Percentiles rank a stretch among this genome's conserved stretches.
These are phyloP conservation scores for Habrosyne pyritoides DNA, from an alignment of 2,888 invertebrate species.

Conservation along the genomic window DNA sequence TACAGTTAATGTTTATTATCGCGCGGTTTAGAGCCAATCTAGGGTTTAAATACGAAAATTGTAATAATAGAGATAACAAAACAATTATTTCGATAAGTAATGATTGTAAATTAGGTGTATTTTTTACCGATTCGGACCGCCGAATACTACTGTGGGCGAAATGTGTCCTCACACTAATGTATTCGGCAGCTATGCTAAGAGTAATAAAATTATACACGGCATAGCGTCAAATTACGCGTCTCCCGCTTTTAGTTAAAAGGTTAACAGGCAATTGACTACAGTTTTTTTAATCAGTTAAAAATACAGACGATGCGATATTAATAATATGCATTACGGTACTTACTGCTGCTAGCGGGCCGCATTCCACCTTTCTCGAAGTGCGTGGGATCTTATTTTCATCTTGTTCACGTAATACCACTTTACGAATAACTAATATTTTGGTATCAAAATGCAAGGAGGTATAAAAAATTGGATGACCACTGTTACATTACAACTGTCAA, in stretches of 20 bases:
- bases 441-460: slow-evolving; percentile 82
- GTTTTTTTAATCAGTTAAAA: slow-evolving; percentile 83
- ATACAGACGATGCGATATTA: slow-evolving; percentile 64
- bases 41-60: slow-evolving; percentile 74
- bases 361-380: slow-evolving; percentile 79
- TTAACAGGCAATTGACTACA: slow-evolving; percentile 84
- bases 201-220: slow-evolving; percentile 82
- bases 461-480: slow-evolving; percentile 81
- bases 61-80: slow-evolving; percentile 75
- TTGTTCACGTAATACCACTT: slow-evolving; percentile 83
- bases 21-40: slow-evolving; percentile 74
- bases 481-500: slow-evolving; percentile 81
- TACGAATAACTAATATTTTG: slow-evolving; percentile 82
- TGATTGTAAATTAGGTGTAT: slow-evolving; percentile 43
- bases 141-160: slow-evolving; percentile 48
- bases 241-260: slow-evolving; percentile 84
- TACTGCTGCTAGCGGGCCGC: slow-evolving; percentile 79
- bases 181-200: slow-evolving; percentile 3
- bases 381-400: slow-evolving; percentile 82
- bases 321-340: slow-evolving; percentile 49
- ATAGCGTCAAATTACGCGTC: slow-evolving; percentile 82
- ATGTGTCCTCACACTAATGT: slow-evolving; percentile 24
- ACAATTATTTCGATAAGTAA: slow-evolving; percentile 72
- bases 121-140: slow-evolving; percentile 49
- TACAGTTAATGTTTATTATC: slow-evolving; percentile 54